These are phyloP conservation scores for Drosophila nr. perissopoda DNA, from an alignment of 2,888 invertebrate species.

Conservation along the genomic window DNA sequence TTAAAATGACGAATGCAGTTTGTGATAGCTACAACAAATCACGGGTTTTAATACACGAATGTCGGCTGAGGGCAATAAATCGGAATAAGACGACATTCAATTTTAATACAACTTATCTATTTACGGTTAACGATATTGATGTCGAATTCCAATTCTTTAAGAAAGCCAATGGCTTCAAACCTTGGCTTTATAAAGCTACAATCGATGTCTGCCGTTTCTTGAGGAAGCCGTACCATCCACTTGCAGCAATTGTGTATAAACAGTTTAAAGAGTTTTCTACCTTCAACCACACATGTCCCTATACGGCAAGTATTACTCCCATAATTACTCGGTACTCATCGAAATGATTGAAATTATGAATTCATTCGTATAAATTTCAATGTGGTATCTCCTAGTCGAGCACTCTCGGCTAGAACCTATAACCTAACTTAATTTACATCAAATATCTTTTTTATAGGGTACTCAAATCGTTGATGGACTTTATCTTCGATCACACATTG, in stretches of 20 bases:
- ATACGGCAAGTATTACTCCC: neutral
- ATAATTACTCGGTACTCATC: neutral
- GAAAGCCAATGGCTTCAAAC: neutral
- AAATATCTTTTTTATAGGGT: neutral
- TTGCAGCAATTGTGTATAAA: neutral
- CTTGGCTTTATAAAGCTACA: accelerated
- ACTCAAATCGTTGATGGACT: neutral
- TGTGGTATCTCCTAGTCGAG: neutral
- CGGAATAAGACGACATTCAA: constrained; percentile 16
- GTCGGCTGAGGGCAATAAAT: constrained; percentile 26
- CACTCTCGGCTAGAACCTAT: neutral
- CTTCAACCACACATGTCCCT: neutral
- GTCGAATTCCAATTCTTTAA: accelerated
- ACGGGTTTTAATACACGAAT: neutral
- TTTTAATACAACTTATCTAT: neutral
- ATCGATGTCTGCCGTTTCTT: neutral
- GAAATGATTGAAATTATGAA: neutral
- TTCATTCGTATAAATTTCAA: neutral
- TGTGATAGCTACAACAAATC: constrained; percentile 20
- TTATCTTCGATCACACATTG: accelerated
- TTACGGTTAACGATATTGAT: accelerated
- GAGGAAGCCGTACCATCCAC: neutral
- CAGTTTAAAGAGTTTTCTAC: accelerated
- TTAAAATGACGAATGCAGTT: constrained; percentile 30
- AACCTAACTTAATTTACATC: neutral